These are phyloP conservation scores for Sesia bembeciformis DNA, from an alignment of 2,888 invertebrate species.

Conservation along the genomic window DNA sequence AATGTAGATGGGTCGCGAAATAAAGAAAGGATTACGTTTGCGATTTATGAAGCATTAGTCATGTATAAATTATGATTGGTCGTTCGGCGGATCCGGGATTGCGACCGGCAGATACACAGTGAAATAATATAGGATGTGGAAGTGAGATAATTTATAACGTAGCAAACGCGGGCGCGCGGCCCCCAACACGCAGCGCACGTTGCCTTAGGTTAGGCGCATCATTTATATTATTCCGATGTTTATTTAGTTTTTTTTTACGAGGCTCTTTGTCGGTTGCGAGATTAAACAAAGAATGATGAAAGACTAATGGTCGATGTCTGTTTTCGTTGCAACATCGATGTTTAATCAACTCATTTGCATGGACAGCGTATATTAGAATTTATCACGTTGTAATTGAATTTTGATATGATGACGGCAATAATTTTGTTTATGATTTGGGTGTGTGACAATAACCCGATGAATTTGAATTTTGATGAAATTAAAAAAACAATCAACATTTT, in stretches of 20 bases:
- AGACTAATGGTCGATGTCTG: conserved; percentile 61
- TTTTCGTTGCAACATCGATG: conserved; percentile 56
- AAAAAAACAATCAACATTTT: too few species aligned
- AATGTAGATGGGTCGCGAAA: not conserved
- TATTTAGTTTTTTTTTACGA: conserved; percentile 62
- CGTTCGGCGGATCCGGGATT: conserved; percentile 48
- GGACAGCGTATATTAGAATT: conserved; percentile 42
- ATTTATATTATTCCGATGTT: conserved; percentile 70
- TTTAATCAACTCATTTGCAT: conserved; percentile 67
- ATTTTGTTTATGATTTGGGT: conserved; percentile 33
- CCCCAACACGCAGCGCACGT: conserved; percentile 44
- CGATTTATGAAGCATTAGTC: conserved; percentile 46
- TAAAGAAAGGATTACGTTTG: conserved; percentile 40
- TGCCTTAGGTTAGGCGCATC: conserved; percentile 65
- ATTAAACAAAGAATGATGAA: conserved; percentile 67
- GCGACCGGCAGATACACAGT: conserved; percentile 54
- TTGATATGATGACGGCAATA: conserved; percentile 42
- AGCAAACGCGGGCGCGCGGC: conserved; percentile 39
- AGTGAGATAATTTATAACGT: conserved; percentile 63
- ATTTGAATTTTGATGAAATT: too few species aligned
- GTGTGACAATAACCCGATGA: conserved; percentile 20
- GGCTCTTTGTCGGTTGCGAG: conserved; percentile 48
- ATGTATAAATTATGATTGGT: conserved; percentile 56
- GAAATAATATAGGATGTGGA: conserved; percentile 60
- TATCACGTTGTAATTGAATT: conserved; percentile 46